These are phyloP conservation scores for Drosophila ficusphila DNA, from an alignment of 1,140 invertebrate species.

Conservation along the genomic window DNA sequence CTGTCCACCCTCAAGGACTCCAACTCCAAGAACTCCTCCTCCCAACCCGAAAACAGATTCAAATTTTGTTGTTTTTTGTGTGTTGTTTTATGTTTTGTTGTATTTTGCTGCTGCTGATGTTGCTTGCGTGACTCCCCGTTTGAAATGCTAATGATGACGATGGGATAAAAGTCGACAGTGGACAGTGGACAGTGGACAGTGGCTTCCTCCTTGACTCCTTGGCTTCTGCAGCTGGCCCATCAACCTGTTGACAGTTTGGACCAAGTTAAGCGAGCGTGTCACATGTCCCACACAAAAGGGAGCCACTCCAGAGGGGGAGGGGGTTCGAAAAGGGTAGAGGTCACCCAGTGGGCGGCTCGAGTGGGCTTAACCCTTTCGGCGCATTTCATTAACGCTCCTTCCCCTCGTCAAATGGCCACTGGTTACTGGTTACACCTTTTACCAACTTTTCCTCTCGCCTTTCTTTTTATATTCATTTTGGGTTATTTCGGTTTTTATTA, in stretches of 20 bases:
- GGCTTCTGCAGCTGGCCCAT: conserved; percentile 2
- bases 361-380: conserved; percentile 65
- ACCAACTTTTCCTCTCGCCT: conserved; percentile 12
- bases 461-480: conserved; percentile 20
- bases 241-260: conserved; percentile 63
- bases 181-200: conserved; percentile 5
- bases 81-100: conserved; percentile 12
- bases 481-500: conserved; percentile 61
- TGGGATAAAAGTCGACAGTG: background rate
- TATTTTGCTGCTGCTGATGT: conserved; percentile 17
- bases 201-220: too few relatives aligned
- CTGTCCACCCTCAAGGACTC: background rate
- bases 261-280: conserved; percentile 54
- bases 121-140: conserved; percentile 49
- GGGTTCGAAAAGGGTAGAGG: background rate
- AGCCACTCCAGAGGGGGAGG: background rate
- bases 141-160: conserved; percentile 64
- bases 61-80: background rate
- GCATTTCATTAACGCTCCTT: conserved; percentile 70
- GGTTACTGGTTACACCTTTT: conserved; percentile 39
- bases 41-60: background rate
- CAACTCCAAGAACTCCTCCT: too few relatives aligned
- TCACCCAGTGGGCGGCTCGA: background rate
- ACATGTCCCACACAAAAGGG: conserved; percentile 42
- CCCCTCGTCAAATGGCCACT: conserved; percentile 5